phyloP scores from a whole-genome alignment of 2,113 vertebrate genomes.

The Loxodonta africana region DNA sequence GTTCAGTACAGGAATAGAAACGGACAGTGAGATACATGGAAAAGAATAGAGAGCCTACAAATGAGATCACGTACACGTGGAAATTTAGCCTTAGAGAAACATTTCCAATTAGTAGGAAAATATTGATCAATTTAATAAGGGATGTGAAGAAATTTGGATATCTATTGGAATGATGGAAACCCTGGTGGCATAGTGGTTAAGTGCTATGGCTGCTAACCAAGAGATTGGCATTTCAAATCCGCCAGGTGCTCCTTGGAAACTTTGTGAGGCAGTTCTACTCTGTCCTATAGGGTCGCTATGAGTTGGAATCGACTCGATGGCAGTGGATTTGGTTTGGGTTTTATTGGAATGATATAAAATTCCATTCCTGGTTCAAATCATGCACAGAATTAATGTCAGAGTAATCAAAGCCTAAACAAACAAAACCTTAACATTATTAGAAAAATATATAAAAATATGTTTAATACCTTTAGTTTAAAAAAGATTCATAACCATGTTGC shows the following conservation, averaged over 20 bases:
- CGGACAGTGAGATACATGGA: neutral
- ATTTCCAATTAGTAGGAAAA: slow-evolving; percentile 13
- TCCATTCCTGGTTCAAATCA: neutral
- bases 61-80: neutral
- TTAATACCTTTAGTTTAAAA: neutral
- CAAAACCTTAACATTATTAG: neutral
- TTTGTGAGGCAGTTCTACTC: too few relatives aligned
- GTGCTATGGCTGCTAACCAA: too few relatives aligned
- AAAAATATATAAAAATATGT: neutral
- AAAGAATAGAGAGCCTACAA: neutral
- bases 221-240: too few relatives aligned
- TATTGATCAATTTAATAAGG: neutral
- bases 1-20: neutral
- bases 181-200: too few relatives aligned
- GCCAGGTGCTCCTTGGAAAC: too few relatives aligned
- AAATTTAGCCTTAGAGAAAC: neutral
- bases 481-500: neutral
- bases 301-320: too few relatives aligned
- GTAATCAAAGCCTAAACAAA: neutral
- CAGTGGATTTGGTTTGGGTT: too few relatives aligned
- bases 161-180: too few relatives aligned
- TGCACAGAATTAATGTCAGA: neutral
- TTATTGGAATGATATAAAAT: neutral
- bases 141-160: neutral
- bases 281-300: too few relatives aligned